Percentiles rank a stretch among this genome's conserved stretches.
phyloP scores from a whole-genome alignment of 2,113 vertebrate genomes.

The Holacanthus passer region DNA sequence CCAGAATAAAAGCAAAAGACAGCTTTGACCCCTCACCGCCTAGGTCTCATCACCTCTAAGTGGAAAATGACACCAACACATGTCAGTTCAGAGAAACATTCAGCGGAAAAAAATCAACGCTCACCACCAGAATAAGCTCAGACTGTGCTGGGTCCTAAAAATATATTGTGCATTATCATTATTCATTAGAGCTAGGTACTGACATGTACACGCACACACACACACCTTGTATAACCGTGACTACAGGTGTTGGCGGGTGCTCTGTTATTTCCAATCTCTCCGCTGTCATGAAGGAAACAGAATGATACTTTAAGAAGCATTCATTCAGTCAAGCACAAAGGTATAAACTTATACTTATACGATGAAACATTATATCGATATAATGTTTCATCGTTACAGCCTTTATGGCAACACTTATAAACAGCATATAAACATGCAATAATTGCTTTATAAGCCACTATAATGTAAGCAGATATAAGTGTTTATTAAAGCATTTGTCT shows the following conservation, averaged over 20 bases:
- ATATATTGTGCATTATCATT: too few relatives aligned
- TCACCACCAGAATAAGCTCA: neutral
- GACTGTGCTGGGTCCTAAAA: slow-evolving; percentile 1
- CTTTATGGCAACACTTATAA: neutral
- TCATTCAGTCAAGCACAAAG: slow-evolving; percentile 15
- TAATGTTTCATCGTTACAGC: neutral
- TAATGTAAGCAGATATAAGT: neutral
- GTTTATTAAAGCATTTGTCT: neutral
- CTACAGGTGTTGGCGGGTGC: slow-evolving; percentile 11
- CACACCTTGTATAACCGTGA: slow-evolving; percentile 58
- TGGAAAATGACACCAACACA: neutral
- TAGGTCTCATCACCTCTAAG: neutral
- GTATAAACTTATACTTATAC: neutral
- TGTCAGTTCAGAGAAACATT: neutral
- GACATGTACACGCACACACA: slow-evolving; percentile 3
- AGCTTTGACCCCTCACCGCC: neutral
- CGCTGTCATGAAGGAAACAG: slow-evolving; percentile 56
- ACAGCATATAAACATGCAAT: neutral
- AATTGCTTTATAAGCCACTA: neutral
- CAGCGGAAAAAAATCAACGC: neutral
- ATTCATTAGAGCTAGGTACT: neutral
- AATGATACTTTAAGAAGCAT: slow-evolving; percentile 38
- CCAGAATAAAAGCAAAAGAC: neutral
- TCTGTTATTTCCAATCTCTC: slow-evolving; percentile 42
- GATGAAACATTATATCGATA: neutral